Base-by-base conservation (phyloP, 2,797 vertebrate genomes). In the Tolypeutes matacus region DNA sequence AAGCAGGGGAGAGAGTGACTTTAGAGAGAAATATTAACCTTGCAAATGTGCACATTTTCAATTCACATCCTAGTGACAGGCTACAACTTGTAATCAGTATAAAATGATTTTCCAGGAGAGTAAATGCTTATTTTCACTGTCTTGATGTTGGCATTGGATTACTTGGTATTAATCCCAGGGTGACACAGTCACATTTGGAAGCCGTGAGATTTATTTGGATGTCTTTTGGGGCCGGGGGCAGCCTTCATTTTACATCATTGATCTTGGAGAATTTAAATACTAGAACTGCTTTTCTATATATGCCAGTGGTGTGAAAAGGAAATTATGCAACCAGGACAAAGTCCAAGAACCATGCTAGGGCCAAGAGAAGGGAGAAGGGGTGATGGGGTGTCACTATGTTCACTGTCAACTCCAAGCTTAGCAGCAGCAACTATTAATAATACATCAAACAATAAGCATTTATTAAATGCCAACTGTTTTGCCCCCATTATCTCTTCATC, bases 1-100 rank as follows among this genome's bases (percentile, higher is more conserved):
- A 73, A 78, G 42, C 69, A 39, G n/a, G 29, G 64, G 76, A 82
- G 70, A 91, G 72, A 82, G 49, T 49, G 89, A 93, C 95, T 95
- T 91, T 83, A 82, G 95, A 96, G 87, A 95, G 95, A 97, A 97
- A 96, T 97, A 97, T 97, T 97, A 97, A 97, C 96, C 96, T 97
- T 97, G 96, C 95, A 97, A 97, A 89, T 93, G 64, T 34, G 95
- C 86, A 86, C 95, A 39, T 80, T 93, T 58, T 95, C 95, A 94
- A 90, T 96, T 92, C 96, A 82, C 70, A 46, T 97, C 96, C 62
- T 91, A n/a, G 72, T 65, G 17, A 95, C 94, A 94, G 60, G 6
- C 73, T 70, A 89, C 92, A 97, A 97, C 97, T 97, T 97, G 94
- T 97, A 97, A 97, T 97, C 97, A 97, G 97, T 97, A 97, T 96